Conservation (phyloP, 2,797 vertebrate genomes). For the Alcedo atthis region DNA sequence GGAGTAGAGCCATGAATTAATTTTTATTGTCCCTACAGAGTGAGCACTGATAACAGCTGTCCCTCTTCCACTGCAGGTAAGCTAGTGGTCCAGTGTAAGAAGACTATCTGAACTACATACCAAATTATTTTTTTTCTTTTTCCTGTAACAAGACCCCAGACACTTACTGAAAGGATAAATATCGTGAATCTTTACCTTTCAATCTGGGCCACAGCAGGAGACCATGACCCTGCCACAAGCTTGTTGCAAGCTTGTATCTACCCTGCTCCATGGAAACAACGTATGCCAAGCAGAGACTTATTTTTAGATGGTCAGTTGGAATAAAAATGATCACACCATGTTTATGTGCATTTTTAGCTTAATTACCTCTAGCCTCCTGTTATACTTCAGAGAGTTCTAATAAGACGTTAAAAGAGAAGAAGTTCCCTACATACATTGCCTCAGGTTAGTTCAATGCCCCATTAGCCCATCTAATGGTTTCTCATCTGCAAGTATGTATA, state of each 20-base stretch:
- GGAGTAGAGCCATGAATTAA: slow-evolving; percentile 8
- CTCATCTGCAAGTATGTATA: slow-evolving; percentile 42
- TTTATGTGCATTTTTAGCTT: slow-evolving; percentile 67
- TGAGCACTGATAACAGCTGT: background rate
- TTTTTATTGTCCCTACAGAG: slow-evolving; percentile 28
- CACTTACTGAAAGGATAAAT: slow-evolving; percentile 19
- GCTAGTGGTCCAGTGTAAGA: background rate
- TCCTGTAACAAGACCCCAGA: slow-evolving; percentile 33
- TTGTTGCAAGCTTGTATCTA: background rate
- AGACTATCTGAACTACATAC: background rate
- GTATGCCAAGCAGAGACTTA: background rate
- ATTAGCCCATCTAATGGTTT: slow-evolving; percentile 77
- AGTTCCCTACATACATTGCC: slow-evolving; percentile 46
- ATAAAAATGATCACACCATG: slow-evolving; percentile 32
- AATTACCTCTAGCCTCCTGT: slow-evolving; percentile 66
- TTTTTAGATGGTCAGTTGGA: slow-evolving; percentile 47
- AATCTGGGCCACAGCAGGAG: slow-evolving; percentile 42
- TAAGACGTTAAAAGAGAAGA: slow-evolving; percentile 67
- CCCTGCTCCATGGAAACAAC: background rate
- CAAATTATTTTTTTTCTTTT: background rate
- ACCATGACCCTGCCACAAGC: background rate
- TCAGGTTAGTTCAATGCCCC: slow-evolving; percentile 72
- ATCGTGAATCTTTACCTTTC: slow-evolving; percentile 31
- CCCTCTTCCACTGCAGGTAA: background rate
- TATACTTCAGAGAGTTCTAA: slow-evolving; percentile 69